Evolutionary conservation across 1,140 invertebrate species (phyloP).

Genomic region (Trinorchestia longiramus): DNA sequence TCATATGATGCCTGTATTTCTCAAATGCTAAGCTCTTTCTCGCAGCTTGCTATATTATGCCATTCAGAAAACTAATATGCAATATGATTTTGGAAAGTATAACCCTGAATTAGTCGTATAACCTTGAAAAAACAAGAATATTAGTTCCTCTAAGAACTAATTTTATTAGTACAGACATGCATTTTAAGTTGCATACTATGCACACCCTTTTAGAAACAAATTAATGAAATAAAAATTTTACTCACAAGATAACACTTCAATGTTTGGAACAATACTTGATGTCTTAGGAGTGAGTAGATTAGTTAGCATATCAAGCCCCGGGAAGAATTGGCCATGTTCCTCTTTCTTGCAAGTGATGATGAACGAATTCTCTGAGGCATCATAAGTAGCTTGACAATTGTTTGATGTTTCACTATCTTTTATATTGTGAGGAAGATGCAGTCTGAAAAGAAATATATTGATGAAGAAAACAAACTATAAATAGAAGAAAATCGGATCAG

Average conservation of each 20-base stretch:
- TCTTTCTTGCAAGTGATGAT: conserved; percentile 40
- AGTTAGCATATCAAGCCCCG: conserved; percentile 54
- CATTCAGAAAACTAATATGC: too few relatives aligned
- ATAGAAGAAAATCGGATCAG: background rate
- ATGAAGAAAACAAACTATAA: background rate
- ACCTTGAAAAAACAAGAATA: background rate
- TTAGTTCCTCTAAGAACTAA: background rate
- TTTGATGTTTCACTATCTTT: background rate
- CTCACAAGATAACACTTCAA: conserved; percentile 38
- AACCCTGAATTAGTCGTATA: too few relatives aligned
- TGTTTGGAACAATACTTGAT: background rate
- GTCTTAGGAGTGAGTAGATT: conserved; percentile 50
- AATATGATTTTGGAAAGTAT: too few relatives aligned
- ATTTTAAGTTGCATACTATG: background rate
- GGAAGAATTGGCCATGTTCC: conserved; percentile 44
- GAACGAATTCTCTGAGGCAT: conserved; percentile 15
- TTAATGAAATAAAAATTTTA: background rate
- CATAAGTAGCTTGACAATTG: conserved; percentile 30
- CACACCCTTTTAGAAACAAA: background rate
- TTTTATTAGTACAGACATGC: background rate
- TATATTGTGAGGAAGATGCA: conserved; percentile 28
- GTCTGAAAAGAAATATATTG: background rate
- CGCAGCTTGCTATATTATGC: too few relatives aligned
- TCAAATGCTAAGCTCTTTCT: too few relatives aligned
- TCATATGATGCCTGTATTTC: too few relatives aligned